These are phyloP conservation scores for Bovichtus diacanthus DNA, from an alignment of 2,797 vertebrate species.

Conservation along the genomic window DNA sequence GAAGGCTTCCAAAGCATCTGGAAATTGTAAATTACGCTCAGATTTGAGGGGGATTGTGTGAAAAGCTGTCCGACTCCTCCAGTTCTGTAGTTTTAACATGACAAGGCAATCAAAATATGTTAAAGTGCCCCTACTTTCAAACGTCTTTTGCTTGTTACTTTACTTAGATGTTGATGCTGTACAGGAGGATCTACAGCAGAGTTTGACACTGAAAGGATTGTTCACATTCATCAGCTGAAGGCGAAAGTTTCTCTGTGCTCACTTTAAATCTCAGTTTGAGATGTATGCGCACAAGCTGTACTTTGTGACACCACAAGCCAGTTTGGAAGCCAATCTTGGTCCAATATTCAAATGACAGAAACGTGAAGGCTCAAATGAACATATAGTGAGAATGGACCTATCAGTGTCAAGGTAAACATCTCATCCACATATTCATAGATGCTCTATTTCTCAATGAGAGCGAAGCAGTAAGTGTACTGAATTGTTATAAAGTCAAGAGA, in stretches of 20 bases:
- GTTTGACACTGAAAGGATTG: background rate
- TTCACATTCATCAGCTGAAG: background rate
- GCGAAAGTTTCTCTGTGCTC: too few species aligned
- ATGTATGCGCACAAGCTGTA: background rate
- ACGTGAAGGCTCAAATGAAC: background rate
- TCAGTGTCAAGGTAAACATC: background rate
- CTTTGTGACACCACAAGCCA: background rate
- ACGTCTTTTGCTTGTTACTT: background rate
- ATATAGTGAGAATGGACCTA: background rate
- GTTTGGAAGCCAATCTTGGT: background rate
- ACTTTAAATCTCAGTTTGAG: background rate
- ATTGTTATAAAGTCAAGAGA: background rate
- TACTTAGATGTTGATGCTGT: background rate
- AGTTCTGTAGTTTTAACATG: background rate
- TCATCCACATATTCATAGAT: background rate
- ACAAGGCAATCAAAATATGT: background rate
- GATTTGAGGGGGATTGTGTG: background rate
- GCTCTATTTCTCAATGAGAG: background rate
- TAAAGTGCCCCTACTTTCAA: background rate
- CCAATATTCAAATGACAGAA: background rate
- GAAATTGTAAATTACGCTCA: conserved; percentile 9
- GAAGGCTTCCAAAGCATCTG: conserved; percentile 24
- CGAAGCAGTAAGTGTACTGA: background rate
- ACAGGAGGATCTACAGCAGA: background rate
- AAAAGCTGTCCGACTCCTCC: too few species aligned